Base-by-base conservation (phyloP, 2,113 vertebrate genomes). In the Pyxicephalus adspersus region DNA sequence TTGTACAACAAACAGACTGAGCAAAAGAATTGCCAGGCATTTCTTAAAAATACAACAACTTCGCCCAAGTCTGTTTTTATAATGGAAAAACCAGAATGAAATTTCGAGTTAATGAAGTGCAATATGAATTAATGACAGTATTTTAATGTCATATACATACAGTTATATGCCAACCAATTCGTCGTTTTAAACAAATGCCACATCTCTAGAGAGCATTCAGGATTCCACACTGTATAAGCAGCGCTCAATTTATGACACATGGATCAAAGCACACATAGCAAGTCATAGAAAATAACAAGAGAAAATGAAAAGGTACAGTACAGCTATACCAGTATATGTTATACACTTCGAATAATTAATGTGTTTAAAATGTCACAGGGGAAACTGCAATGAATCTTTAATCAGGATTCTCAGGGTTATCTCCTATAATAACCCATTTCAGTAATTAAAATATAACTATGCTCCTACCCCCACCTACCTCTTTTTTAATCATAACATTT, bases 41-140 rank as follows among this genome's bases (percentile, higher is more conserved):
- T 5, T 38, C n/a, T 57, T 60, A 29, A 23, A 3, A 38, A 31
- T 7, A 52, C 23, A 74, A 31, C 58, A 54, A 38, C 4, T 23
- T 25, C 22, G 55, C 23, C 15, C 22, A 60, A 58, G 23, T 38
- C 57, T 34, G 28, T 18, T 26, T 73, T 5, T 22, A 45, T 79
- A 85, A 83, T 82, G 74, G 54, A 85, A 87, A 86, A 86, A 85
- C 78, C 0, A 88, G 85, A n/a, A n/a, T n/a, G n/a, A n/a, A n/a
- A 55, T 61, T 61, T 84, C 76, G 58, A 78, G 75, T 77, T 88
- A 87, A 88, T 87, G 84, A 87, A 87, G 66, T 5, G 0, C 72
- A 88, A 85, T 83, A 83, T 87, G 74, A 86, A 83, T 45, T 84
- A 86, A 88, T 85, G 74, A 75, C 74, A 85, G 31, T 84, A 87